Evolutionary conservation across 2,797 vertebrate genomes (phyloP), one percentile per base, ranked within the genome.

Genomic region (Notolabrus celidotus): DNA sequence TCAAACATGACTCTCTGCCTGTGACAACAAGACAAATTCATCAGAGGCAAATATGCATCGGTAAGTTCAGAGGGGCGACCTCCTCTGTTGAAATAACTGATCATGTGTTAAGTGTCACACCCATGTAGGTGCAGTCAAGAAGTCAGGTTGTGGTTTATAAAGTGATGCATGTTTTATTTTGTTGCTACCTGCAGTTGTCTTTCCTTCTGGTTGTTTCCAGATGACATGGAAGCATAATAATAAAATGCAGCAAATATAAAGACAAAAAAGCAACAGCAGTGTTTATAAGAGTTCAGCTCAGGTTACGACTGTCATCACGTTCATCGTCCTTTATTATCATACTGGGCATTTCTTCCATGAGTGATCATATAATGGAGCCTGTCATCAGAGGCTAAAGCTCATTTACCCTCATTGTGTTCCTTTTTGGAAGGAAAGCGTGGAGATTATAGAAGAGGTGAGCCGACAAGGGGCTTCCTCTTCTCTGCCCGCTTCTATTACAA

Each of bases 321-420:
- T 60, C 67, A 53, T 56, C 19, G 2, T 50, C 34, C 23, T 70
- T n/a, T 2, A 61, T 78, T 51, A 62, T 71, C 59, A 38, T 65
- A 36, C 31, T 42, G 15, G 66, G 17, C 49, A 67, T 75, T 71
- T 66, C 57, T 45, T 36, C 66, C 34, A 1, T 61, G 63, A 69
- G 60, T 49, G 82, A 69, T 68, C 17, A 20, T 15, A 36, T 84
- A 70, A 86, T 69, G 59, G 39, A 14, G n/a, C 64, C 73, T 82
- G 73, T 83, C 83, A 77, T 67, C 78, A 62, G 77, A 67, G 63
- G 67, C 77, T 84, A 31, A 80, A 67, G 62, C 59, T 82, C 67
- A 36, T 74, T 76, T 67, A 67, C 71, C 50, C 56, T 71, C 59
- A 69, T 61, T 81, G 58, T 63, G 17, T 22, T 62, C 10, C 54